Conservation (phyloP, 2,888 invertebrate species). For the Agonopterix subpropinquella region DNA sequence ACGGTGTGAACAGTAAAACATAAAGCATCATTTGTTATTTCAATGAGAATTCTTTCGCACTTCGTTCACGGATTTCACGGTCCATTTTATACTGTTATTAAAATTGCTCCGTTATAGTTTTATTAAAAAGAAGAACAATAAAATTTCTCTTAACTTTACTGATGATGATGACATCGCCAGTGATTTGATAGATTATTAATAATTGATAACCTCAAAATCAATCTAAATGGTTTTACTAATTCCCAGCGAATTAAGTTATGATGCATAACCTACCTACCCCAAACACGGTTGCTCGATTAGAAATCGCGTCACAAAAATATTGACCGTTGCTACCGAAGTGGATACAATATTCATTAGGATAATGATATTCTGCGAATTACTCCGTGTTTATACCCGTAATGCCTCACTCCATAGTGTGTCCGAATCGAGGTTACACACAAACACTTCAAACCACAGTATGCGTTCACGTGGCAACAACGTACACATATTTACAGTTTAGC, state of each 20-base stretch:
- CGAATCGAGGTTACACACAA: slow-evolving; percentile 72
- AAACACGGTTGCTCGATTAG: not conserved
- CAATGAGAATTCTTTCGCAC: slow-evolving; percentile 43
- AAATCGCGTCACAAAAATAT: slow-evolving; percentile 7
- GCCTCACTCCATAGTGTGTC: slow-evolving; percentile 57
- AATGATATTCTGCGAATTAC: slow-evolving; percentile 72
- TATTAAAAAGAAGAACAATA: no score
- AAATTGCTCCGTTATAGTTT: no score
- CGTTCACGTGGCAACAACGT: slow-evolving; percentile 69
- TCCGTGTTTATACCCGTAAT: slow-evolving; percentile 68
- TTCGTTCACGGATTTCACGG: not conserved
- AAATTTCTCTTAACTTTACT: no score
- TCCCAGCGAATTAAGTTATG: no score
- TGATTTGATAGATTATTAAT: no score
- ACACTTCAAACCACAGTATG: slow-evolving; percentile 44
- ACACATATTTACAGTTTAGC: slow-evolving; percentile 51
- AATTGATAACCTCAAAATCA: no score
- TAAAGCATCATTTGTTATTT: slow-evolving; percentile 52
- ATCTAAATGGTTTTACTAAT: no score
- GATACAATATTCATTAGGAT: slow-evolving; percentile 52
- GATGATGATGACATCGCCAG: no score
- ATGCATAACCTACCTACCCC: no score
- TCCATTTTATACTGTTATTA: not conserved
- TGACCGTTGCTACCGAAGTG: slow-evolving; percentile 4
- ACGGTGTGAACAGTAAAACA: slow-evolving; percentile 49